Evolutionary conservation across 2,113 vertebrate species (phyloP).

Genomic region (Numida meleagris): DNA sequence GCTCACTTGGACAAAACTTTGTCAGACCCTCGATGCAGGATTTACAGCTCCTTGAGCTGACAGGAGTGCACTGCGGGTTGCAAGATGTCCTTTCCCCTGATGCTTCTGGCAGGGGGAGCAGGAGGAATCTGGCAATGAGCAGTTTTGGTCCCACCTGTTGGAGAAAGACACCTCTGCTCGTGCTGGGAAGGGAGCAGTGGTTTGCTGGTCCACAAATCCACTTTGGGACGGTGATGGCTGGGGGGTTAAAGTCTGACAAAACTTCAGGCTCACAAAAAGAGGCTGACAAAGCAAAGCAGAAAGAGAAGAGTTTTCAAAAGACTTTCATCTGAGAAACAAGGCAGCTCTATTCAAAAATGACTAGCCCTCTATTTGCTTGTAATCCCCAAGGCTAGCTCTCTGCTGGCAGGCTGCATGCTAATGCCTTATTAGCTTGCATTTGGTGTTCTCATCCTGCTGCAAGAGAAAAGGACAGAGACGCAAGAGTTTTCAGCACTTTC

Average conservation of each 20-base stretch:
- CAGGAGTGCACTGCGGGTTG: fast-evolving
- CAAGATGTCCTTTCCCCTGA: neutral
- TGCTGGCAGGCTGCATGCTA: slow-evolving; percentile 21
- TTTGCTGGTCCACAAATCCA: neutral
- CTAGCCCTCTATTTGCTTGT: neutral
- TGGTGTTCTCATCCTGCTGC: slow-evolving; percentile 2
- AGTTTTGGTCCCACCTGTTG: neutral
- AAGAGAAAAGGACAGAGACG: neutral
- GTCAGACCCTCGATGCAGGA: neutral
- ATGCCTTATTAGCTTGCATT: slow-evolving; percentile 53
- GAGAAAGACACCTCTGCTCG: neutral
- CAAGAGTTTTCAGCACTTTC: neutral
- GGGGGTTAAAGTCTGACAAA: neutral
- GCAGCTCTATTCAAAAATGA: neutral
- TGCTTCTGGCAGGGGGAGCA: neutral
- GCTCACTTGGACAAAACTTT: neutral
- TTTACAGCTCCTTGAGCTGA: neutral
- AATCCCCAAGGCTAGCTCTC: neutral
- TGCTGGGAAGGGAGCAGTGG: neutral
- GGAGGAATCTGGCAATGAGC: neutral
- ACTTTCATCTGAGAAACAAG: slow-evolving; percentile 7
- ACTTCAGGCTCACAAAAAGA: neutral
- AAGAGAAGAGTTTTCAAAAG: slow-evolving; percentile 35
- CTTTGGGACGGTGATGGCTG: neutral
- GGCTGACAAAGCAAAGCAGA: neutral